A percentile compares a stretch with the other conserved stretches of the same genome.
Conservation (phyloP, 2,888 invertebrate species). For the Lasioglossum calceatum region DNA sequence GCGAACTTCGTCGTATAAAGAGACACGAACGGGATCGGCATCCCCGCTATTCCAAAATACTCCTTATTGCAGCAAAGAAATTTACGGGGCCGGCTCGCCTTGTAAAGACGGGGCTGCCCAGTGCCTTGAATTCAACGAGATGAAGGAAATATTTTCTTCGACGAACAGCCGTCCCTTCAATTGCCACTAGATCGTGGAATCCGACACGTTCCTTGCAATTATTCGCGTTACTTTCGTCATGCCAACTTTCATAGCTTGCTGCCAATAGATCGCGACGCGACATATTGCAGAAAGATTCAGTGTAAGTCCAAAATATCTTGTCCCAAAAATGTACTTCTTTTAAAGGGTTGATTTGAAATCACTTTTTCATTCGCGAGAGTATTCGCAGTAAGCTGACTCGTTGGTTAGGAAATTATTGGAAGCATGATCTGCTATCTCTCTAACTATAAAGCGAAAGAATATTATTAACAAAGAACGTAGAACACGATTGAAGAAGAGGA, state of each 20-base stretch:
- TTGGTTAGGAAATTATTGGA: too few species aligned
- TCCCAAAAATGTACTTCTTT: too few species aligned
- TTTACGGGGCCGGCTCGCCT: constrained; percentile 19
- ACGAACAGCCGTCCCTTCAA: neutral
- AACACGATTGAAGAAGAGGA: too few species aligned
- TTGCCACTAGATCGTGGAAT: neutral
- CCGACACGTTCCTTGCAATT: neutral
- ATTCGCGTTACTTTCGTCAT: neutral
- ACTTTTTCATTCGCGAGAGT: too few species aligned
- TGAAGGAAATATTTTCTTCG: neutral
- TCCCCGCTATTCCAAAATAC: constrained; percentile 45
- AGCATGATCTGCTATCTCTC: too few species aligned
- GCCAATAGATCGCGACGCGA: neutral
- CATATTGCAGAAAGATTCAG: neutral
- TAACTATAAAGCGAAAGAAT: too few species aligned
- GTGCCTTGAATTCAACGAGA: neutral
- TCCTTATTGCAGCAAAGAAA: constrained; percentile 37
- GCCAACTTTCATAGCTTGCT: neutral
- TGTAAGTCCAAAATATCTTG: too few species aligned
- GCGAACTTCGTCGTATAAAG: constrained; percentile 39
- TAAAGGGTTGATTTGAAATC: too few species aligned
- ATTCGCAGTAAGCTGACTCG: too few species aligned
- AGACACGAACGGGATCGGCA: constrained; percentile 44
- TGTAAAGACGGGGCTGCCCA: neutral
- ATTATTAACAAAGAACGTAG: too few species aligned